Conservation (phyloP, 2,888 invertebrate species). For the Lampropteryx suffumata region DNA sequence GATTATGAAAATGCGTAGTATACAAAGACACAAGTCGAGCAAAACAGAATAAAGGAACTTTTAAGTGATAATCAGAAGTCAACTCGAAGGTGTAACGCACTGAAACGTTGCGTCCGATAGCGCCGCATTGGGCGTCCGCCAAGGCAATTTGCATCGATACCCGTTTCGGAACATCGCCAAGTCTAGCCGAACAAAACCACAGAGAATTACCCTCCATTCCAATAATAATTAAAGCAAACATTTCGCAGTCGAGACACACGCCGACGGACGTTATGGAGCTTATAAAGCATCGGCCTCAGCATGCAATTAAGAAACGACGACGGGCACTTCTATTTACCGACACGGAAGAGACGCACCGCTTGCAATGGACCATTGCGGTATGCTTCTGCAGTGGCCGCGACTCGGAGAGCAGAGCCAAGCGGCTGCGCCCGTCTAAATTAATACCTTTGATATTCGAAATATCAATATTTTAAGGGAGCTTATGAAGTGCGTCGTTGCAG, state of each 20-base stretch:
- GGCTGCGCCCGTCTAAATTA: conserved; percentile 69
- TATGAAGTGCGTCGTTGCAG: conserved; percentile 67
- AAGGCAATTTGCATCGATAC: conserved; percentile 83
- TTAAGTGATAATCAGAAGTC: conserved; percentile 50
- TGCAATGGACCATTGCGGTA: conserved; percentile 74
- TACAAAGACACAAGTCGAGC: not conserved
- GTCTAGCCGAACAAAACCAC: conserved; percentile 83
- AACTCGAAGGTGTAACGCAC: conserved; percentile 57
- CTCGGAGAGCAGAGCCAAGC: conserved; percentile 58
- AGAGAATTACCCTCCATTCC: conserved; percentile 82
- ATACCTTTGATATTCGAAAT: conserved; percentile 80
- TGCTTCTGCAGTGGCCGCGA: conserved; percentile 51
- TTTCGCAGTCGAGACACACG: conserved; percentile 76
- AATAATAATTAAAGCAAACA: conserved; percentile 83
- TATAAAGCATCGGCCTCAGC: conserved; percentile 78
- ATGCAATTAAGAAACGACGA: conserved; percentile 81
- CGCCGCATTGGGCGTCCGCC: conserved; percentile 81
- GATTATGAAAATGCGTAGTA: no score
- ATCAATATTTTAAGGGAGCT: conserved; percentile 78
- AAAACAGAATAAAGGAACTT: conserved; percentile 11
- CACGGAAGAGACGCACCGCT: conserved; percentile 77
- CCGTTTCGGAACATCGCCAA: conserved; percentile 83
- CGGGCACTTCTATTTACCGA: conserved; percentile 78
- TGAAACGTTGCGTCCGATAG: conserved; percentile 53
- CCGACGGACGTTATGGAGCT: conserved; percentile 79